Percentiles rank a stretch among this genome's conserved stretches.
phyloP scores from a whole-genome alignment of 2,888 invertebrate genomes.

The Germaria angustata region DNA sequence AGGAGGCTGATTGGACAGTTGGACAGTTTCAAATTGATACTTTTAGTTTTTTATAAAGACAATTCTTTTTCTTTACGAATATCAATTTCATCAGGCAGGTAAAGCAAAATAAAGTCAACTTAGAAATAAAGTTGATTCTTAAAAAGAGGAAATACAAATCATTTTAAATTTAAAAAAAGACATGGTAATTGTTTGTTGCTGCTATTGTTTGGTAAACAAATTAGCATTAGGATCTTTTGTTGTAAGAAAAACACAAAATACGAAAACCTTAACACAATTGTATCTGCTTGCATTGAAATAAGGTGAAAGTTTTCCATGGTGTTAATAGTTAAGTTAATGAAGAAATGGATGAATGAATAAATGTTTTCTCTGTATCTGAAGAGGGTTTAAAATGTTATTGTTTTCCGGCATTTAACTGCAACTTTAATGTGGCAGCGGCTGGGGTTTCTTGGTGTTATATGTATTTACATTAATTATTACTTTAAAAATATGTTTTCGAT shows the following conservation, averaged over 20 bases:
- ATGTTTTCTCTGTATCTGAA: neutral
- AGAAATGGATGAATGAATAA: too few species aligned
- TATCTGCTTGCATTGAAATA: neutral
- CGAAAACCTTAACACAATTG: neutral
- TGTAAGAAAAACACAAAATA: conserved; percentile 6
- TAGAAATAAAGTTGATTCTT: neutral
- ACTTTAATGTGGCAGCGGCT: neutral
- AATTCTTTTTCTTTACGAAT: neutral
- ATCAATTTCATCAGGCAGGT: conserved; percentile 21
- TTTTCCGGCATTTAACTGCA: conserved; percentile 44
- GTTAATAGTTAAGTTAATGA: conserved; percentile 20
- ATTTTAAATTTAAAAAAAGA: conserved; percentile 30
- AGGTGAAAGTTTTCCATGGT: conserved; percentile 51
- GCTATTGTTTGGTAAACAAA: conserved; percentile 50
- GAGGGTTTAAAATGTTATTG: conserved; percentile 14
- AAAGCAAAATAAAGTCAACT: neutral
- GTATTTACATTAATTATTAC: too few species aligned
- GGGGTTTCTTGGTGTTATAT: too few species aligned
- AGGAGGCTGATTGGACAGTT: neutral
- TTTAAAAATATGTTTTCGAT: too few species aligned
- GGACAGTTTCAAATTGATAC: conserved; percentile 5
- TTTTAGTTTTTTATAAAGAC: neutral
- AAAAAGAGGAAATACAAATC: conserved; percentile 44
- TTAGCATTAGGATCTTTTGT: conserved; percentile 28
- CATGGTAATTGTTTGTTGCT: neutral